Conservation (phyloP, 2,113 vertebrate species). For the Myocastor coypus region DNA sequence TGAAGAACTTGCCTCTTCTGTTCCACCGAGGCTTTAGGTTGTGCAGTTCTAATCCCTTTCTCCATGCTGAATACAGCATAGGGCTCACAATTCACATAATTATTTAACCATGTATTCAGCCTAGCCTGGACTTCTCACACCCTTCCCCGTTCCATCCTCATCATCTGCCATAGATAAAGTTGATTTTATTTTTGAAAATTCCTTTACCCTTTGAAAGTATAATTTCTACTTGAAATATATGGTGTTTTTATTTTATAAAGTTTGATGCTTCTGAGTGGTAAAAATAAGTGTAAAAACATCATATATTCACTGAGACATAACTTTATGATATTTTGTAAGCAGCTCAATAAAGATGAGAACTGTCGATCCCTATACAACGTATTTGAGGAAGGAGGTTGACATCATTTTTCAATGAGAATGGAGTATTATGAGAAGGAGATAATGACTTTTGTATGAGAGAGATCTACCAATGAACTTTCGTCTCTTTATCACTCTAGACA, state of each 20-base stretch:
- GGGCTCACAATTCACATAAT: neutral
- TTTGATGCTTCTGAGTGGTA: constrained; percentile 60
- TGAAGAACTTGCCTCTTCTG: constrained; percentile 34
- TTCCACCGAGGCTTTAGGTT: constrained; percentile 25
- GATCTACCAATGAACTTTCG: neutral
- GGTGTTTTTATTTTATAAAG: constrained; percentile 33
- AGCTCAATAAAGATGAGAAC: constrained; percentile 47
- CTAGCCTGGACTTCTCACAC: neutral
- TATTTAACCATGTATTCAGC: neutral
- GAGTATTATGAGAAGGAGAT: neutral
- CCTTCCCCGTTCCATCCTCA: neutral
- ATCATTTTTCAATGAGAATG: constrained; percentile 48
- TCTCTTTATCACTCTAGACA: constrained; percentile 23
- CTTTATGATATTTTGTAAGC: constrained; percentile 59
- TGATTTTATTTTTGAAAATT: constrained; percentile 50
- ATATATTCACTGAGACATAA: constrained; percentile 29
- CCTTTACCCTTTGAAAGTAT: constrained; percentile 22
- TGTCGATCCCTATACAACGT: neutral
- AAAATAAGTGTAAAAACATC: constrained; percentile 12
- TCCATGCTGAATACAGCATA: neutral
- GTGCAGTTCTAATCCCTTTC: constrained; percentile 62
- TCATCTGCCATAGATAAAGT: neutral
- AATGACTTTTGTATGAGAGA: neutral
- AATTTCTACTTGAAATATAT: constrained; percentile 63
- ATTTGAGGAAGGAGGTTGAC: neutral